Conservation (phyloP, 2,888 invertebrate species). For the Bursaphelenchus okinawaensis region DNA sequence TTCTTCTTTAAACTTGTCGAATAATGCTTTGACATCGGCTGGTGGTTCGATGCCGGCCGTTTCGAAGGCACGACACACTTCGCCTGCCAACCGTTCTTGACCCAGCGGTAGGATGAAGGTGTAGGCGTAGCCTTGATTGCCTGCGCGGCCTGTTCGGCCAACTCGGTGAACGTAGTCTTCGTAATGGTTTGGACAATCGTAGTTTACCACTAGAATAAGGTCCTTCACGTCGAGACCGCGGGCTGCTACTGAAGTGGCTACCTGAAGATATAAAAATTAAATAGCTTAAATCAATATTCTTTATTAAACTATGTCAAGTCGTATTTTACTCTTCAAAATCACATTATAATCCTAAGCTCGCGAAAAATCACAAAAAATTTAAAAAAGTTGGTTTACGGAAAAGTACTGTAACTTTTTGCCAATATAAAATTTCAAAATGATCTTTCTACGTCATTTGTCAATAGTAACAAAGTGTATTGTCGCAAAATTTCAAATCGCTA, state of each 20-base stretch:
- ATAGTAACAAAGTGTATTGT: no score
- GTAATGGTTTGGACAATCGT: constrained; percentile 98
- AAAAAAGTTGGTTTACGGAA: no score
- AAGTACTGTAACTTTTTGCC: no score
- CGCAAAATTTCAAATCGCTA: no score
- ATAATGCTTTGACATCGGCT: constrained; percentile 72
- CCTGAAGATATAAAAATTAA: constrained; percentile 56
- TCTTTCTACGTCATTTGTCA: no score
- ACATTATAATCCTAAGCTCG: no score
- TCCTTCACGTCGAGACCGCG: constrained; percentile 97
- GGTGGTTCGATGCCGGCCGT: constrained; percentile 71
- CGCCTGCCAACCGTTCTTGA: constrained; percentile 86
- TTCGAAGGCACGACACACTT: constrained; percentile 75
- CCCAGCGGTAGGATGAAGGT: constrained; percentile 79
- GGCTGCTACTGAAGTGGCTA: constrained; percentile 96
- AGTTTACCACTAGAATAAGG: constrained; percentile 91
- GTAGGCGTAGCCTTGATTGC: constrained; percentile 92
- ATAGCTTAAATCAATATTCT: neutral
- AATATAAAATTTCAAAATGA: no score
- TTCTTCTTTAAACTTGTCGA: constrained; percentile 79
- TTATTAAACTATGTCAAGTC: no score
- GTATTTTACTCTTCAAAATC: no score
- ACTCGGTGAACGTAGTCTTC: constrained; percentile 97
- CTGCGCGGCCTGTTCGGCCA: constrained; percentile 67
- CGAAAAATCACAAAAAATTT: no score